Conservation (phyloP, 2,888 invertebrate genomes). For the Margaritifera margaritifera region DNA sequence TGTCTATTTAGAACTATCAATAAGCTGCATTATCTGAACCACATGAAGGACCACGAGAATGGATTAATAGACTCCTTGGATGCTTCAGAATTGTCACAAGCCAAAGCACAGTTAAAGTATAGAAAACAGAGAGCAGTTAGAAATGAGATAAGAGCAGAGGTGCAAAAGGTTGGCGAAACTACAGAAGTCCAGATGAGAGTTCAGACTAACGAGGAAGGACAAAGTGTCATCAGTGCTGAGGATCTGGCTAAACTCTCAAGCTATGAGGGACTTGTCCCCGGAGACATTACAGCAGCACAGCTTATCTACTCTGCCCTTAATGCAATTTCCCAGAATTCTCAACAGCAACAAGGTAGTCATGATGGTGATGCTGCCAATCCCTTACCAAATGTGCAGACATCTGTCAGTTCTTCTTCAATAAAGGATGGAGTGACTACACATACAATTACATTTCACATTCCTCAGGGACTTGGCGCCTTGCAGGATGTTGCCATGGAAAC, state of each 20-base stretch:
- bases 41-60: constrained; percentile 77
- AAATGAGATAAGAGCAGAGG: constrained; percentile 12
- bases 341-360: constrained; percentile 18
- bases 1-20: constrained; percentile 76
- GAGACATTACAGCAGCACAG: constrained; percentile 55
- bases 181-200: constrained; percentile 40
- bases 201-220: constrained; percentile 51
- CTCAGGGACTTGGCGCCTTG: constrained; percentile 12
- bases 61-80: constrained; percentile 62
- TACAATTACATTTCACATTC: constrained; percentile 59
- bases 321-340: constrained; percentile 50
- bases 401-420: constrained; percentile 29
- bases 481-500: constrained; percentile 1
- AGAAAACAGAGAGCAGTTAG: no score
- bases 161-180: constrained; percentile 8
- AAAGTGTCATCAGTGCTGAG: constrained; percentile 56
- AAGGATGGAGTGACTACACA: constrained; percentile 55
- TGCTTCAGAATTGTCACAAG: no score
- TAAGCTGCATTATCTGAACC: constrained; percentile 78
- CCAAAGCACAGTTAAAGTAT: no score
- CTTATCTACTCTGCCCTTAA: constrained; percentile 61
- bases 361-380: constrained; percentile 30
- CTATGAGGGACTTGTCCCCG: constrained; percentile 46
- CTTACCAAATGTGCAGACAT: constrained; percentile 36
- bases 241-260: constrained; percentile 56